These are phyloP conservation scores for Chrysolina haemoptera DNA, from an alignment of 2,888 invertebrate species.

Conservation along the genomic window DNA sequence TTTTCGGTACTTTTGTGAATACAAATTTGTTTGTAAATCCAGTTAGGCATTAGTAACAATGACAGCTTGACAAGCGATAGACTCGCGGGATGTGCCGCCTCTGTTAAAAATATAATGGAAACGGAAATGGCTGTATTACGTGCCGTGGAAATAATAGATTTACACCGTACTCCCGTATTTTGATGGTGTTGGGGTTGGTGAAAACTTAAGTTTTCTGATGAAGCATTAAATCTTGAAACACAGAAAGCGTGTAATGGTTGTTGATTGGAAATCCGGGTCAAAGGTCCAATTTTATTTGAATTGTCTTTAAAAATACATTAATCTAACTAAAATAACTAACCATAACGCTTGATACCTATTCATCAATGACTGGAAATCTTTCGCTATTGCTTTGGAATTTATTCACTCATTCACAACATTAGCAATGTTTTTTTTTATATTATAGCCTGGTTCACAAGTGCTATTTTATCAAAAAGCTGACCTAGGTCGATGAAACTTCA, in stretches of 20 bases:
- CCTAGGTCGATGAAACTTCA: too few relatives aligned
- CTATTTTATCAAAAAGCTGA: too few relatives aligned
- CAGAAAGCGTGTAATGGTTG: neutral
- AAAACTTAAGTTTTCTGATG: constrained; percentile 26
- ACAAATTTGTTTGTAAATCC: constrained; percentile 32
- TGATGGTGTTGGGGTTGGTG: constrained; percentile 22
- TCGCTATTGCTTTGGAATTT: too few relatives aligned
- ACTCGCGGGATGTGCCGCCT: constrained; percentile 21
- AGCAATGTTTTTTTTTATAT: too few relatives aligned
- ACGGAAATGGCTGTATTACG: constrained; percentile 40
- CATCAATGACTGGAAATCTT: too few relatives aligned
- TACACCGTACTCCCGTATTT: constrained; percentile 22
- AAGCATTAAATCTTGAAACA: neutral
- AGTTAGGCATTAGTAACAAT: constrained; percentile 37
- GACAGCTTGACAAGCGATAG: constrained; percentile 17
- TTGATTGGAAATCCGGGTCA: neutral
- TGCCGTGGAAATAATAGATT: constrained; percentile 27
- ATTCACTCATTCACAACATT: too few relatives aligned
- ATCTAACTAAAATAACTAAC: too few relatives aligned
- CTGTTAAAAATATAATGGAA: constrained; percentile 36
- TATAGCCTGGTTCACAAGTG: too few relatives aligned
- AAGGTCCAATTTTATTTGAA: neutral
- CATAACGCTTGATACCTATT: too few relatives aligned
- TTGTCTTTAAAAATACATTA: neutral
- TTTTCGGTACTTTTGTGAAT: constrained; percentile 34